Evolutionary conservation across 2,888 invertebrate genomes (phyloP).

Genomic region (Heterodera filipjevi): DNA sequence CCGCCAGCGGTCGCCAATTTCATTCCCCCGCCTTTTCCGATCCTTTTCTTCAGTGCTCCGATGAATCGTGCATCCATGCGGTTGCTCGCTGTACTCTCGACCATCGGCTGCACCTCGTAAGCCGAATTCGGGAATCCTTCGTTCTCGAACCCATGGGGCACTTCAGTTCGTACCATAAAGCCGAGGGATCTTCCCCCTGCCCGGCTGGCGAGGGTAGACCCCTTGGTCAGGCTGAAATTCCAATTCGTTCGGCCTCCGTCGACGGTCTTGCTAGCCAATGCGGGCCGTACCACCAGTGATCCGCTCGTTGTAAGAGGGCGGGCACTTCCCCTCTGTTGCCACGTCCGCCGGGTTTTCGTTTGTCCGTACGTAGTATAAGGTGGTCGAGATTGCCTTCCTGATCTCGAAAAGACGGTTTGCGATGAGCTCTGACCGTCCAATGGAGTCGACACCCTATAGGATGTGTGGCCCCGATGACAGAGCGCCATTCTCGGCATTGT

Average conservation of each 20-base stretch:
- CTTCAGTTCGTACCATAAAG: background rate
- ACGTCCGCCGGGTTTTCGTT: constrained; percentile 30
- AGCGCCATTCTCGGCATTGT: constrained; percentile 33
- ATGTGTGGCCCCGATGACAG: too few species aligned
- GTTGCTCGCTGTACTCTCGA: background rate
- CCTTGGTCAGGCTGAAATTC: background rate
- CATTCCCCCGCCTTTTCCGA: background rate
- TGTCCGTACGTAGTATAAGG: constrained; percentile 22
- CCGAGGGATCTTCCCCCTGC: background rate
- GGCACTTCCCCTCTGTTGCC: constrained; percentile 16
- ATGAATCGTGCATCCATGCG: background rate
- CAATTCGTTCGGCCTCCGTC: background rate
- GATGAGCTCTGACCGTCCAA: constrained; percentile 22
- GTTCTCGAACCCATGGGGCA: background rate
- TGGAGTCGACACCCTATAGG: background rate
- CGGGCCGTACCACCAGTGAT: constrained; percentile 27
- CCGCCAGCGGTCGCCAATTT: background rate
- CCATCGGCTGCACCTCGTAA: background rate
- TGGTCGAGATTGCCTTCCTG: background rate
- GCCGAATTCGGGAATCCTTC: background rate
- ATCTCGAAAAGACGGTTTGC: constrained; percentile 19
- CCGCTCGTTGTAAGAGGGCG: background rate
- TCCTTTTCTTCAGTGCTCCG: background rate
- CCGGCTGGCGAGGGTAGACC: background rate
- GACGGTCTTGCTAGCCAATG: background rate